Percentiles rank a stretch among this genome's conserved stretches.
phyloP scores from a whole-genome alignment of 2,888 invertebrate genomes.

The Tinea trinotella region DNA sequence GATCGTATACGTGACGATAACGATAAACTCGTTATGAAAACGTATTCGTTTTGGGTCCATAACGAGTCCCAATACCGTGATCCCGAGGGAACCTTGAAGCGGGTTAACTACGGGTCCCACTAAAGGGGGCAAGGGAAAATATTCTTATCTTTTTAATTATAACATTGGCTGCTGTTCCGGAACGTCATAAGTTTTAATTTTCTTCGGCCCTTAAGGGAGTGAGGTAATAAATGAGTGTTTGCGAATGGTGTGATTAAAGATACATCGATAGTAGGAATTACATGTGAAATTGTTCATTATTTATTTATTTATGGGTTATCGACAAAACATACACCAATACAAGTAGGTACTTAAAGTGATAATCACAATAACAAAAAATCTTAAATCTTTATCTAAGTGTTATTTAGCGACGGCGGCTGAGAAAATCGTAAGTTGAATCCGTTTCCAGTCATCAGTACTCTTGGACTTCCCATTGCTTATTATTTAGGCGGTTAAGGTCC shows the following conservation, averaged over 20 bases:
- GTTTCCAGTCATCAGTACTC: no score
- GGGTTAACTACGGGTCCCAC: constrained; percentile 26
- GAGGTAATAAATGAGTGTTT: constrained; percentile 31
- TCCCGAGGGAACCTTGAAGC: constrained; percentile 9
- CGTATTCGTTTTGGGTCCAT: neutral
- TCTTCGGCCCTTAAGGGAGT: constrained; percentile 44
- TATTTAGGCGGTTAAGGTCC: no score
- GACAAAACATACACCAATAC: no score
- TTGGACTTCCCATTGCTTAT: no score
- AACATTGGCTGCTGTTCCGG: constrained; percentile 49
- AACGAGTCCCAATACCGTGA: neutral
- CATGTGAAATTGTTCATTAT: no score
- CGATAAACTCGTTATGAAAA: constrained; percentile 5
- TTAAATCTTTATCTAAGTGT: no score
- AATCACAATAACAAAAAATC: no score
- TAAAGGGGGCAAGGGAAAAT: constrained; percentile 48
- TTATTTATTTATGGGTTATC: no score
- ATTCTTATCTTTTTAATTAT: constrained; percentile 73
- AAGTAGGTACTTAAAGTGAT: no score
- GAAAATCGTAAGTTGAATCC: no score
- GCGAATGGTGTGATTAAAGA: constrained; percentile 12
- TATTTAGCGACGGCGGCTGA: no score
- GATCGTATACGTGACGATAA: constrained; percentile 1
- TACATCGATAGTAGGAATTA: neutral
- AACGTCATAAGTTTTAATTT: constrained; percentile 70